Conservation (phyloP, 2,113 vertebrate species). For the Tautogolabrus adspersus region DNA sequence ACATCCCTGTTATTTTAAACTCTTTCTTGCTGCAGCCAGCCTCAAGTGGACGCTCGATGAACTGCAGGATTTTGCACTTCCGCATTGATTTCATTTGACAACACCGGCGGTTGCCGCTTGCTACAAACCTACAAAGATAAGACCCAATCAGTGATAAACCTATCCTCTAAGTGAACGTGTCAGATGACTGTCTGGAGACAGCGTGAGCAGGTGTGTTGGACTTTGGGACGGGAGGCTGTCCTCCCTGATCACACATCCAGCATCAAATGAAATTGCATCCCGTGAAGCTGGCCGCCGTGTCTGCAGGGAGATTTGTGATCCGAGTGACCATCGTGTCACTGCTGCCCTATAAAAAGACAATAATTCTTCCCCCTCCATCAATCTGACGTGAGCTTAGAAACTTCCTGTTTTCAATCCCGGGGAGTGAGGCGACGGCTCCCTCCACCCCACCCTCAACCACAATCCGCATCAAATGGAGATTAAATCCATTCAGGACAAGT, state of each 20-base stretch:
- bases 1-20: too few relatives aligned
- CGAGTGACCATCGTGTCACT: background rate
- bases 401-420: constrained; percentile 50
- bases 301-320: background rate
- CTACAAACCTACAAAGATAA: too few relatives aligned
- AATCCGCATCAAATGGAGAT: constrained; percentile 57
- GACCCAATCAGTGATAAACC: too few relatives aligned
- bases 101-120: too few relatives aligned
- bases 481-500: constrained; percentile 65
- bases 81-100: too few relatives aligned
- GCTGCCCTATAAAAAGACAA: background rate
- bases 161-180: too few relatives aligned
- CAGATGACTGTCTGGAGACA: too few relatives aligned
- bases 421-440: background rate
- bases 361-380: background rate
- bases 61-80: too few relatives aligned
- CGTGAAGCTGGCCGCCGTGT: background rate
- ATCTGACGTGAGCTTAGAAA: constrained; percentile 20
- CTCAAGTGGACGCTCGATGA: too few relatives aligned
- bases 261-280: background rate
- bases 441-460: constrained; percentile 7
- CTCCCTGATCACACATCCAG: background rate
- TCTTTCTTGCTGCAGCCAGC: too few relatives aligned
- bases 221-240: background rate
- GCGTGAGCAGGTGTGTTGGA: background rate